Evolutionary conservation across 2,113 vertebrate genomes (phyloP).

Genomic region (Petaurus breviceps): DNA sequence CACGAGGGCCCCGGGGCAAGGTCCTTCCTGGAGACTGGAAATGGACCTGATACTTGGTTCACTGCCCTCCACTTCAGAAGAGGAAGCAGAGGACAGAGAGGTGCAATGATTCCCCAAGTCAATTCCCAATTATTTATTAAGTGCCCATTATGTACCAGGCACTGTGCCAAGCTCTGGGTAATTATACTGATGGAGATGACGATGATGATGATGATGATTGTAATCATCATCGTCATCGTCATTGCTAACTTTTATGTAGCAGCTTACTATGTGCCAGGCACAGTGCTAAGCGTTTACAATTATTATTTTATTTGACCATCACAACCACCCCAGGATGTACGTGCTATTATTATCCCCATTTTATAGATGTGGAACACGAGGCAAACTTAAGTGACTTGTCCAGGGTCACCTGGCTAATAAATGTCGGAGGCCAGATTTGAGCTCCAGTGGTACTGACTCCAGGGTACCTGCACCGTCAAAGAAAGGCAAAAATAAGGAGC

Average conservation of each 20-base stretch:
- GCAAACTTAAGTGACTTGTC: background rate
- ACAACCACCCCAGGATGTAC: background rate
- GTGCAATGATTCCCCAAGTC: background rate
- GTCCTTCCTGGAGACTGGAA: background rate
- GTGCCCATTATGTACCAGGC: background rate
- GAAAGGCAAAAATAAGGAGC: background rate
- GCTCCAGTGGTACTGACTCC: background rate
- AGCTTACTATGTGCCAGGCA: background rate
- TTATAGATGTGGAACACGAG: background rate
- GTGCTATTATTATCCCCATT: background rate
- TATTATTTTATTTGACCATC: background rate
- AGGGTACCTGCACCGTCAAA: background rate
- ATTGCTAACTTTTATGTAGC: too few relatives aligned
- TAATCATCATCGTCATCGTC: too few relatives aligned
- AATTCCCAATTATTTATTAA: background rate
- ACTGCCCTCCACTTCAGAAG: background rate
- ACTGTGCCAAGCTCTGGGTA: background rate
- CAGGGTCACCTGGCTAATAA: background rate
- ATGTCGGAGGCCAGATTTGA: background rate
- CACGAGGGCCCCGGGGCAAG: background rate
- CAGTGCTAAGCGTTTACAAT: background rate
- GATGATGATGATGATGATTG: too few relatives aligned
- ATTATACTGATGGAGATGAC: background rate
- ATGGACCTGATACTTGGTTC: background rate
- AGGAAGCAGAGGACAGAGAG: background rate